These are phyloP conservation scores for Orcinus orca DNA, from an alignment of 2,113 vertebrate species.

Conservation along the genomic window DNA sequence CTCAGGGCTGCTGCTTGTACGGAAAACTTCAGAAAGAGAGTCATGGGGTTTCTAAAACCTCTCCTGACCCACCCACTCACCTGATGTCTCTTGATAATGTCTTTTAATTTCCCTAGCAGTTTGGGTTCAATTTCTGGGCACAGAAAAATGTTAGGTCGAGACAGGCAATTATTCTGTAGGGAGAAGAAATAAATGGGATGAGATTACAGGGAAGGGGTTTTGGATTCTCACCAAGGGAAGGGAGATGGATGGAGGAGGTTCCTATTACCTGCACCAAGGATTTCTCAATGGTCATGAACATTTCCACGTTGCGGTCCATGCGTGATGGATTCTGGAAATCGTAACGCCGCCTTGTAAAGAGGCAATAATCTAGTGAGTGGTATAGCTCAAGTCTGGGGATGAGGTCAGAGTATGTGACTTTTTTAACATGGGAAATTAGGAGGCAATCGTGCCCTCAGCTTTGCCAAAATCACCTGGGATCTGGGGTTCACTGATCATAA, in stretches of 20 bases:
- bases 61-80: constrained; percentile 76
- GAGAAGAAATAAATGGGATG: neutral
- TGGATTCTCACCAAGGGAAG: neutral
- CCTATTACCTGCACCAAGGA: constrained; percentile 92
- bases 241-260: accelerated
- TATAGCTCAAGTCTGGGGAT: constrained; percentile 35
- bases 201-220: neutral
- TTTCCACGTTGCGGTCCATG: constrained; percentile 98
- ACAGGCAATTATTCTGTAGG: constrained; percentile 93
- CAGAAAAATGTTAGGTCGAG: constrained; percentile 95
- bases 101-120: constrained; percentile 94
- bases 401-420: neutral
- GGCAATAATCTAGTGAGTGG: constrained; percentile 82
- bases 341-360: constrained; percentile 94
- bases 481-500: constrained; percentile 9
- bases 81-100: constrained; percentile 98
- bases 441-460: neutral
- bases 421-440: constrained; percentile 24
- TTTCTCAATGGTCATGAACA: constrained; percentile 99
- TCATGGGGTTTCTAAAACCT: neutral
- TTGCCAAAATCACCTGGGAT: neutral
- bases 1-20: neutral
- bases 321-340: constrained; percentile 99
- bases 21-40: neutral
- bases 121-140: constrained; percentile 95